These are phyloP conservation scores for Guaruba guarouba DNA, from an alignment of 2,113 vertebrate genomes.

Conservation along the genomic window DNA sequence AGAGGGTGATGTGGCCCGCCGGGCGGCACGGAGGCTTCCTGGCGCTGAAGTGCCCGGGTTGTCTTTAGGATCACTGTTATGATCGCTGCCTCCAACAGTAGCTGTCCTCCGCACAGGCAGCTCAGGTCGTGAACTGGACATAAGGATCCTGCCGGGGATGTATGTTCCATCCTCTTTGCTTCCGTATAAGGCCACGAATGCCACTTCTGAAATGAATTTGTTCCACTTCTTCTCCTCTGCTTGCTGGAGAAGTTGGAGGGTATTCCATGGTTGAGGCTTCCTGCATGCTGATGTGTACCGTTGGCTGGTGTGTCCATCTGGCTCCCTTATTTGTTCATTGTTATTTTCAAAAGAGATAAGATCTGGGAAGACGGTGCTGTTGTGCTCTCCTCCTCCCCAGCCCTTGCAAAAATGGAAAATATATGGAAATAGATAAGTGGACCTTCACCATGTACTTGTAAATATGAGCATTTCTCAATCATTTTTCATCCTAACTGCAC, in stretches of 20 bases:
- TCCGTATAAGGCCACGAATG: constrained; percentile 35
- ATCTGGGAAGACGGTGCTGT: not conserved
- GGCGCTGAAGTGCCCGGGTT: not conserved
- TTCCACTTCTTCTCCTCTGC: not conserved
- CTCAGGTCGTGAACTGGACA: not conserved
- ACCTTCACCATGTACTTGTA: not conserved
- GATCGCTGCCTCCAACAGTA: not conserved
- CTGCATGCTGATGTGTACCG: not conserved
- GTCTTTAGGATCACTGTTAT: fast-evolving
- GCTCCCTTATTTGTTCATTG: constrained; percentile 14
- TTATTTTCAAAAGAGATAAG: constrained; percentile 16
- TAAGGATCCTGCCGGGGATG: not conserved
- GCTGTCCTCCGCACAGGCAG: not conserved
- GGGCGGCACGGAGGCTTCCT: not conserved
- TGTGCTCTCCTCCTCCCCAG: not conserved
- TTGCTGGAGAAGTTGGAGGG: not conserved
- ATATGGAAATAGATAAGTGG: not conserved
- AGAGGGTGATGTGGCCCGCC: not conserved
- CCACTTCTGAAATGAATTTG: constrained; percentile 32
- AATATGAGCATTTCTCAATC: not conserved
- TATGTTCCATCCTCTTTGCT: not conserved
- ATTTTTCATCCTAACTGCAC: not conserved
- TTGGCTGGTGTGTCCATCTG: not conserved
- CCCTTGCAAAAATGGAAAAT: not conserved
- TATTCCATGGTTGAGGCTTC: not conserved